Conservation (phyloP, 53 echinoderm and acorn worm genomes). For the Zoroaster sp. region DNA sequence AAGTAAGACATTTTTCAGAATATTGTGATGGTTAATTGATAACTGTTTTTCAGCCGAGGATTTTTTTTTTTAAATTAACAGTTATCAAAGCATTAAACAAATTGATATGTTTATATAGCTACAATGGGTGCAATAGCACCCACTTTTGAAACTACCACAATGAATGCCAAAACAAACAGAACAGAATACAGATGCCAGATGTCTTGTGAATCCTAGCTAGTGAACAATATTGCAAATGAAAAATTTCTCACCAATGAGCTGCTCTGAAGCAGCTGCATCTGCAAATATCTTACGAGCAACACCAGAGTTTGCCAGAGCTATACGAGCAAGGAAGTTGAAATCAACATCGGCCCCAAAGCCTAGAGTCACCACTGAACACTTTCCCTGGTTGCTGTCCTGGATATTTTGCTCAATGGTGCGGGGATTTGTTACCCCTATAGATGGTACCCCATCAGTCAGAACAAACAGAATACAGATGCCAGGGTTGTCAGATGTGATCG, state of each 20-base stretch:
- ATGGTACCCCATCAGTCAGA: slow-evolving; percentile 93
- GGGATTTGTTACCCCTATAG: slow-evolving; percentile 69
- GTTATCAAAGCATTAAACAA: too few species aligned
- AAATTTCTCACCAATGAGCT: slow-evolving; percentile 64
- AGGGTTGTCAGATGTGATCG: slow-evolving; percentile 52
- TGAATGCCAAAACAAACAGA: not conserved
- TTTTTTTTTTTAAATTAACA: too few species aligned
- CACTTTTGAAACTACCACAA: not conserved
- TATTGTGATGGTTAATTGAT: too few species aligned
- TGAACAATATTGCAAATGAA: not conserved
- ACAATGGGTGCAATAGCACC: not conserved
- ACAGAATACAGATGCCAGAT: not conserved
- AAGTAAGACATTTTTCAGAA: not conserved
- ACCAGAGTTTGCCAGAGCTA: slow-evolving; percentile 88
- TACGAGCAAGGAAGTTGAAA: slow-evolving; percentile 78
- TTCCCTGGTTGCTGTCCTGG: slow-evolving; percentile 64
- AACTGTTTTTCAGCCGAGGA: too few species aligned
- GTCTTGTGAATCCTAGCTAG: not conserved
- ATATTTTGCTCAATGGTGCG: slow-evolving; percentile 75
- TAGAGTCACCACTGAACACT: slow-evolving; percentile 90
- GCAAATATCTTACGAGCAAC: slow-evolving; percentile 86
- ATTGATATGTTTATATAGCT: too few species aligned
- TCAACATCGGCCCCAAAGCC: slow-evolving; percentile 81
- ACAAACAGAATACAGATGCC: slow-evolving; percentile 87
- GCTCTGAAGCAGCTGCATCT: slow-evolving; percentile 67